Evolutionary conservation across 1,140 invertebrate genomes (phyloP), one percentile per base, ranked within the genome.

Genomic region (Formica selysi): DNA sequence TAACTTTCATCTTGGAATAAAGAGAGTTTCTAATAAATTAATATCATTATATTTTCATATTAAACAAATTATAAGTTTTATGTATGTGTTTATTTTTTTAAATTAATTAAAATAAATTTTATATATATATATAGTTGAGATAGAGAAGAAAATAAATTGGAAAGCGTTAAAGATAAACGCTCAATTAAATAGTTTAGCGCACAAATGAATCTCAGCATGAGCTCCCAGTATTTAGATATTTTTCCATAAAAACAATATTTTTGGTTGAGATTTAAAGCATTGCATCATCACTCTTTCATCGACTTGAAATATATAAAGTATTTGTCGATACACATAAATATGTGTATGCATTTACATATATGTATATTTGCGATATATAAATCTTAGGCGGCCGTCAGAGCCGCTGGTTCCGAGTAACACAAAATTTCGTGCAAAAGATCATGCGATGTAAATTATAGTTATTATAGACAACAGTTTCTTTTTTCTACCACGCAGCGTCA

Each of bases 321-420:
- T 86, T 79, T 86, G 19, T 86, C 86, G 16, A 54, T 85, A 85
- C 70, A 86, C 29, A 64, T 86, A 87, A 57, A 65, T 67, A 87
- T 51, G 19, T 44, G 36, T 91, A 86, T 32, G 68, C 70, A 11
- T 73, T 79, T 78, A 78, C 86, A 10, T 68, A 78, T 87, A 10
- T 79, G 86, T 85, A 86, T 83, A 86, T 67, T 86, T 76, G 80
- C 4, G 29, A 68, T 88, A 73, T 86, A 86, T 44, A 32, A 78
- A 26, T 85, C 13, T 86, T 79, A 41, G 54, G 59, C 59, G 54
- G 57, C 59, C 16, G 10, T 78, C 48, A 73, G 16, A 51, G 38
- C 54, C 59, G 57, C 26, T 62, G 62, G 48, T 87, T 74, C 61
- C 13, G 62, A 65, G 41, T 38, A 8, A 65, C 29, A 29, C 38